Evolutionary conservation across 2,888 invertebrate species (phyloP).

Genomic region (Trichogramma evanescens): DNA sequence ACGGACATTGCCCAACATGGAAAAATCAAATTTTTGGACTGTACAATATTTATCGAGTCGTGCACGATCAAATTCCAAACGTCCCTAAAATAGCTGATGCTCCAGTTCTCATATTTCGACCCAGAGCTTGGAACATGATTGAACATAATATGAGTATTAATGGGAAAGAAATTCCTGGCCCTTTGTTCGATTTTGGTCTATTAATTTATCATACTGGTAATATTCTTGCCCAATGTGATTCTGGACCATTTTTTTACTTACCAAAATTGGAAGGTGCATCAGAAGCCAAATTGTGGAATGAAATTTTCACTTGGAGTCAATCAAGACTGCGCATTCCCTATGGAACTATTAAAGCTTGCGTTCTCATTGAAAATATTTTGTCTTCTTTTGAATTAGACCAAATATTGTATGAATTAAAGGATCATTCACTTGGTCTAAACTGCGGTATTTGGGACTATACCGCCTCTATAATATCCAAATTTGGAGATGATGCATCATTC

Average conservation of each 20-base stretch:
- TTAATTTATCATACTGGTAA: constrained; percentile 60
- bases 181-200: constrained; percentile 64
- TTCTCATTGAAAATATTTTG: constrained; percentile 64
- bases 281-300: constrained; percentile 64
- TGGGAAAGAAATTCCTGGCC: constrained; percentile 57
- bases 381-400: constrained; percentile 64
- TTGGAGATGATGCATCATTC: constrained; percentile 56
- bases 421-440: constrained; percentile 64
- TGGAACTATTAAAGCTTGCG: constrained; percentile 64
- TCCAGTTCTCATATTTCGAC: constrained; percentile 61
- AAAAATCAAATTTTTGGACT: constrained; percentile 59
- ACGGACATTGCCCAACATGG: constrained; percentile 70
- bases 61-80: constrained; percentile 50
- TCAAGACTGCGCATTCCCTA: constrained; percentile 51
- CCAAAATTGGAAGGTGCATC: constrained; percentile 61
- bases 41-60: constrained; percentile 55
- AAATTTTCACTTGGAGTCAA: constrained; percentile 61
- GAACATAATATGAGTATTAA: constrained; percentile 60
- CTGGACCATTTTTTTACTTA: constrained; percentile 66
- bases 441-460: constrained; percentile 73
- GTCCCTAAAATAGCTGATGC: constrained; percentile 51
- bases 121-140: constrained; percentile 68
- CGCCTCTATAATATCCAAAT: constrained; percentile 60
- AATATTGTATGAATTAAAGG: constrained; percentile 59
- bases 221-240: constrained; percentile 50